Evolutionary conservation across 30 jellyfish, hydroid and myxozoan genomes (phyloP).

Genomic region (Hydra vulgaris): DNA sequence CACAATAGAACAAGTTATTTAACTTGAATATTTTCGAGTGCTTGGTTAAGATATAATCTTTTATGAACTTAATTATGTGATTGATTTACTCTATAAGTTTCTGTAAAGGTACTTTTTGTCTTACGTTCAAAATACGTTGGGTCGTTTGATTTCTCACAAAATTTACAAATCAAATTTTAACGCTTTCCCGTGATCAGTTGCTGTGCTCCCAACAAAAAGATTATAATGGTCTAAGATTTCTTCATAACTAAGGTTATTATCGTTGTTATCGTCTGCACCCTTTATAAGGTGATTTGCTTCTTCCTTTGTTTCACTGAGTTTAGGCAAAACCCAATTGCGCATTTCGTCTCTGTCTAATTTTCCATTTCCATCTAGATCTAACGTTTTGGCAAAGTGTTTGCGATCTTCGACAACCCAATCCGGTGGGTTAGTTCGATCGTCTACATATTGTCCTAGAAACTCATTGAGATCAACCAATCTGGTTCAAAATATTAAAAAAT

Average conservation of each 20-base stretch:
- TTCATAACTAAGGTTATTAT: slow-evolving; percentile 43
- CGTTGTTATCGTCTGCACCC: slow-evolving; percentile 85
- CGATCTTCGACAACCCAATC: slow-evolving; percentile 87
- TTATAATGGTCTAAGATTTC: slow-evolving; percentile 67
- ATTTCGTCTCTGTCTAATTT: slow-evolving; percentile 45
- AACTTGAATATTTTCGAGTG: too few relatives aligned
- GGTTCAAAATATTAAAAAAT: neutral
- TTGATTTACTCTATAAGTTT: too few relatives aligned
- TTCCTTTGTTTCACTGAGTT: slow-evolving; percentile 39
- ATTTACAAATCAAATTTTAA: slow-evolving; percentile 53
- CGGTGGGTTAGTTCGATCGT: slow-evolving; percentile 72
- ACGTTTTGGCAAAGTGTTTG: slow-evolving; percentile 56
- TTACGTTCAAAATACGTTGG: too few relatives aligned
- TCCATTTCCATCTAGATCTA: slow-evolving; percentile 65
- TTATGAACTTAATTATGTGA: too few relatives aligned
- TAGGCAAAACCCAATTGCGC: slow-evolving; percentile 79
- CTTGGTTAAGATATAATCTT: too few relatives aligned
- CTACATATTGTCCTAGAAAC: slow-evolving; percentile 83
- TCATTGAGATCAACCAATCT: slow-evolving; percentile 64
- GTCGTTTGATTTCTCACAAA: neutral
- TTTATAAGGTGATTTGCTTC: slow-evolving; percentile 70
- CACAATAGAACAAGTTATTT: too few relatives aligned
- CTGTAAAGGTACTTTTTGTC: too few relatives aligned
- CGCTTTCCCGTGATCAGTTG: slow-evolving; percentile 87
- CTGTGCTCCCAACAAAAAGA: slow-evolving; percentile 95